Conservation (phyloP, 2,888 invertebrate species). For the Chorisops tibialis region DNA sequence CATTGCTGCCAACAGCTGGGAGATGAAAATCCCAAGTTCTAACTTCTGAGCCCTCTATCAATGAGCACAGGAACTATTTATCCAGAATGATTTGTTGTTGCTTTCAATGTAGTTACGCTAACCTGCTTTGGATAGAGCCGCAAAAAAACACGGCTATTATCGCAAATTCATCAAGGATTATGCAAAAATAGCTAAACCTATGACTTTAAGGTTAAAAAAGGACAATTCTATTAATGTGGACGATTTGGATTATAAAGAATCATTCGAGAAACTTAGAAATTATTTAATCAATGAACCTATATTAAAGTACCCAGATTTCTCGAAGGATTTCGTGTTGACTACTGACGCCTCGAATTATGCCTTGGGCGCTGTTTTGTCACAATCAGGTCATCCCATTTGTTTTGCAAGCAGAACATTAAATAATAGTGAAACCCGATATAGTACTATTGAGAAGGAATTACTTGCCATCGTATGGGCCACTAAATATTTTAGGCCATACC, state of each 20-base stretch:
- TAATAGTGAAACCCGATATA: conserved; percentile 36
- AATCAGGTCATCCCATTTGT: conserved; percentile 37
- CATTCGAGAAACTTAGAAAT: conserved; percentile 16
- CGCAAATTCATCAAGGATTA: conserved; percentile 31
- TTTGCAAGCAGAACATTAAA: conserved; percentile 38
- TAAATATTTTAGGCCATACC: conserved; percentile 42
- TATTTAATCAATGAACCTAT: conserved; percentile 37
- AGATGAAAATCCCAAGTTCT: no score
- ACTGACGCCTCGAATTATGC: conserved; percentile 39
- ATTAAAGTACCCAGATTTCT: conserved; percentile 43
- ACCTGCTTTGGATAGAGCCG: no score
- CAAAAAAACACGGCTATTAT: no score
- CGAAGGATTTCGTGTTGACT: conserved; percentile 37
- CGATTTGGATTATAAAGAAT: not conserved
- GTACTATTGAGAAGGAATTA: conserved; percentile 42
- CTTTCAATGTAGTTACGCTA: no score
- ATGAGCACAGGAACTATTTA: no score
- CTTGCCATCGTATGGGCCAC: conserved; percentile 41
- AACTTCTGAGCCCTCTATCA: no score
- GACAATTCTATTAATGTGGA: not conserved
- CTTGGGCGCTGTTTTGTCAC: conserved; percentile 37
- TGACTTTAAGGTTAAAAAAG: conserved; percentile 21
- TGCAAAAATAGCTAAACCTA: conserved; percentile 20
- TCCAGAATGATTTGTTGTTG: no score
- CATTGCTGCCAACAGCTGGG: no score